Evolutionary conservation across 2,797 vertebrate species (phyloP), one percentile per base, ranked within the genome.

Genomic region (Xenops minutus): DNA sequence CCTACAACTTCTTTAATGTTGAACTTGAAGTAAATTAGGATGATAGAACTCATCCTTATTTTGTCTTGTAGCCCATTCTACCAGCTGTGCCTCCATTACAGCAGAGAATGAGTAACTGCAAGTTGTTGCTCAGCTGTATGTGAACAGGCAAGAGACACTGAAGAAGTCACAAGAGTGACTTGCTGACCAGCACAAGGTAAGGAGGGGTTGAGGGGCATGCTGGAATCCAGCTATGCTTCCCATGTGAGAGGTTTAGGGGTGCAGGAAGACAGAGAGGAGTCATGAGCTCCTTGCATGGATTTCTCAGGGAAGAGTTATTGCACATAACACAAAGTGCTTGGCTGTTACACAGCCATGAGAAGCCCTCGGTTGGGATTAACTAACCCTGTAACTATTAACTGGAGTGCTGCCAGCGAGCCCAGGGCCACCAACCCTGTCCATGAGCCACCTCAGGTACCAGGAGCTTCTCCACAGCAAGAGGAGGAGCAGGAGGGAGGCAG

Each of bases 391-490:
- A 21, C 21, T 44, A 63, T 21, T 36, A 69, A 20, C 22, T 29
- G n/a, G 11, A 76, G 51, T 9, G 46, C 10, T 2, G 3, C 37
- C 71, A 71, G 22, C 0, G 0, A 92, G 69, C 36, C 19, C 81
- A 77, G n/a, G 39, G 83, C 41, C 51, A 56, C 68, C 9, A 2
- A 21, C 21, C 27, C 48, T 48, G 62, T 6, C 54, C 0, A 0
- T 3, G 9, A 48, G 34, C 20, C 23, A 18, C 55, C 41, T 12
- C 20, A 4, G 2, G 16, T 9, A 48, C 21, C 37, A 66, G 0
- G 3, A 55, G 29, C 22, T 39, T 64, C 34, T 34, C 58, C 48
- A 2, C 43, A 22, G 7, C 0, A 0, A 32, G 41, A 29, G 29
- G 23, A 75, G 36, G 12, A 61, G 19, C 34, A 20, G 1, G 4